A percentile compares a stretch with the other conserved stretches of the same genome.
Conservation (phyloP, 2,888 invertebrate genomes). For the Steromphala cineraria region DNA sequence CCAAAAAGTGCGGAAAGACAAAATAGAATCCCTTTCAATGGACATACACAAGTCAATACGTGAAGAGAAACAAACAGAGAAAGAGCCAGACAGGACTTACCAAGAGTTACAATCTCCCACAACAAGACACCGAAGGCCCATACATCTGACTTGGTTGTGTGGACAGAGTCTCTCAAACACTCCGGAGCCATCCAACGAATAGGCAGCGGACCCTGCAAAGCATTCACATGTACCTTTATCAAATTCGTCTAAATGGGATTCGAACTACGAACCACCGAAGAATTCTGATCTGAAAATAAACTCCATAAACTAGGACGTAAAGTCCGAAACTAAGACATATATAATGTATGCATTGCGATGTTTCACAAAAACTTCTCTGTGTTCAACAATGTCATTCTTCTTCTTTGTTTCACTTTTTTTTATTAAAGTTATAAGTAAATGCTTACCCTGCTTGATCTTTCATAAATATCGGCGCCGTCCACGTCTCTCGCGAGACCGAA, state of each 20-base stretch:
- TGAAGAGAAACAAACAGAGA: background rate
- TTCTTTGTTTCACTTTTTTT: no score
- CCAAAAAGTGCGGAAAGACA: background rate
- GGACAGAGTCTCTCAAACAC: slow-evolving; percentile 93
- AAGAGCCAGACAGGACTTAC: slow-evolving; percentile 53
- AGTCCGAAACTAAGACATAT: no score
- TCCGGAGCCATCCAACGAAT: slow-evolving; percentile 98
- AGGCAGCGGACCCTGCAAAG: slow-evolving; percentile 77
- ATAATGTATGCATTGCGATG: no score
- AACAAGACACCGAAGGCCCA: slow-evolving; percentile 96
- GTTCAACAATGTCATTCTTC: no score
- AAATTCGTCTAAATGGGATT: no score
- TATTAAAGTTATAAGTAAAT: background rate
- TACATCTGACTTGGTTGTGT: slow-evolving; percentile 94
- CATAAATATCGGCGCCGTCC: slow-evolving; percentile 80
- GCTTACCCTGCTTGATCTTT: slow-evolving; percentile 73
- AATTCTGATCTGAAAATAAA: no score
- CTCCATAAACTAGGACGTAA: no score
- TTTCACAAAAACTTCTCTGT: no score
- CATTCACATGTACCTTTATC: background rate
- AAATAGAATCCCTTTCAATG: background rate
- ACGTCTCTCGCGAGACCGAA: slow-evolving; percentile 93
- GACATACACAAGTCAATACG: background rate
- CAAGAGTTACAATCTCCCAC: slow-evolving; percentile 95
- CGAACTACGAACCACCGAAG: no score